Base-by-base conservation (phyloP, 2,888 invertebrate species). In the Dasysyrphus tricinctus region DNA sequence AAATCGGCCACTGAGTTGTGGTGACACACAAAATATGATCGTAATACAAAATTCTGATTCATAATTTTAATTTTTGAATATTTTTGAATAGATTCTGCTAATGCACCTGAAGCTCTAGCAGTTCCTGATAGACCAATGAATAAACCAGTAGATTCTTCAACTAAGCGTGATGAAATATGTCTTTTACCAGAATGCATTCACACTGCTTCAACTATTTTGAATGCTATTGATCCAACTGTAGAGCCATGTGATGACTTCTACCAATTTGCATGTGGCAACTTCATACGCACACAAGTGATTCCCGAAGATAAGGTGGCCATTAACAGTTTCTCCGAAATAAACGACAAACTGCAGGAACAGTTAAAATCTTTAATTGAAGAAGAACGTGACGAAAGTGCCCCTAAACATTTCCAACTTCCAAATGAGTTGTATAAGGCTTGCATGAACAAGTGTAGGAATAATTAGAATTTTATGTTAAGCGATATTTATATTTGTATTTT, bases 211-310 rank as follows among this genome's bases (percentile, higher is more conserved):
- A 93, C 94, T 65, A 93, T 96, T 24, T 91, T 96, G 74, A 93
- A 94, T 79, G 95, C 95, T 89, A 95, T 96, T 94, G 95, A 96
- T 89, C 89, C 92, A 4, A 91, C 92, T 3, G 94, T 95, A 0
- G 95, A 96, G 87, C 96, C 96, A 0, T 96, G 96, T 90, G 96
- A 96, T 89, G 95, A 96, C 91, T 96, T 96, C 91, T 96, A 96
- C 91, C 93, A 95, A 88, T 96, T 96, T 90, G 94, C 96, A 6
- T 96, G 96, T 89, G 96, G 96, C 5, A 94, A 94, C 61, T 96
- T 96, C 91, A 91, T 96, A 4, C 94, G 95, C 88, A 93, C 94
- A 29, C 95, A 95, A 5, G 93, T 93, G 80, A 96, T 96, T 85
- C 96, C 96, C 5, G 96, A 96, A 88, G 96, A 97, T 78, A 92